These are phyloP conservation scores for Heliocidaris tuberculata DNA, from an alignment of 35 echinoderm and acorn worm genomes.

Conservation along the genomic window DNA sequence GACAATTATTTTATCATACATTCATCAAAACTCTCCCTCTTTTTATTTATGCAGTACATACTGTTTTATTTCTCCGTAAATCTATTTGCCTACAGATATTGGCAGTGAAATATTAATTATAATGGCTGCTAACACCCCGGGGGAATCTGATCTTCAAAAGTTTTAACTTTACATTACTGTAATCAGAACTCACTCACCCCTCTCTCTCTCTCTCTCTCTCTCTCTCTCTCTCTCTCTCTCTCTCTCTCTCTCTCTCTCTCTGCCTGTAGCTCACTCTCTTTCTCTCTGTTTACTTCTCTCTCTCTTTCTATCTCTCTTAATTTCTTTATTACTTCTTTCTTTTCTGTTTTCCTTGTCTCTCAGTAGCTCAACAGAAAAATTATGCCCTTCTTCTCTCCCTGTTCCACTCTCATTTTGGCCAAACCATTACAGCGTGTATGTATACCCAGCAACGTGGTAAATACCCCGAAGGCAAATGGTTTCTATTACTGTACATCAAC, in stretches of 20 bases:
- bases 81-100: not conserved
- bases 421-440: not conserved
- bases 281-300: not conserved
- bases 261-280: not conserved
- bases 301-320: not conserved
- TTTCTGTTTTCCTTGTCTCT: not conserved
- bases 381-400: not conserved
- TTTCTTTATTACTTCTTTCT: not conserved
- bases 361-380: not conserved
- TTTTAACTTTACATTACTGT: not conserved
- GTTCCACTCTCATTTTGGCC: not conserved
- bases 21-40: no score
- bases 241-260: not conserved
- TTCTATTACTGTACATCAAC: conserved; percentile 8
- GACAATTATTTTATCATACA: no score
- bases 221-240: not conserved
- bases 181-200: not conserved
- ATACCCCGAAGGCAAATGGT: conserved; percentile 2
- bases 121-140: not conserved
- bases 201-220: not conserved
- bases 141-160: not conserved
- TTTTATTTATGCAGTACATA: no score
- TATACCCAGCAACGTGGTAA: not conserved
- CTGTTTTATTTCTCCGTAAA: not conserved
- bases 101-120: conserved; percentile 14